Base-by-base conservation (phyloP, 2,113 vertebrate species). In the Sphaerodactylus townsendi region DNA sequence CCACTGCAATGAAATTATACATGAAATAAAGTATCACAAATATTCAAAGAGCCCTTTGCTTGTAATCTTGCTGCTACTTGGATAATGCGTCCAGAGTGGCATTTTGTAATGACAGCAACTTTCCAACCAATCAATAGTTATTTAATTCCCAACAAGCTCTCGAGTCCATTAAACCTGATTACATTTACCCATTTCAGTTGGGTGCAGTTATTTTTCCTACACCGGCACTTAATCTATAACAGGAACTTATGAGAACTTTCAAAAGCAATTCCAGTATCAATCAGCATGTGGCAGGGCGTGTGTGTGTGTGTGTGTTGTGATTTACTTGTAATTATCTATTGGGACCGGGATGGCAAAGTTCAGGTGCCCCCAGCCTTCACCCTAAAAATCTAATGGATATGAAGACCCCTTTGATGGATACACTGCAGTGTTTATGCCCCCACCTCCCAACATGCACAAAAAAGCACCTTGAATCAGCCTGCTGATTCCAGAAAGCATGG, bases 91-190 rank as follows among this genome's bases (percentile, higher is more conserved):
- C 95, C 95, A 97, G 96, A 96, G 95, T 97, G 96, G 97, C 97
- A 97, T 98, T 98, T 97, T 93, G 95, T 98, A 97, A 97, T 97
- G 97, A 98, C 97, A 97, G 96, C 96, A 97, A 97, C 96, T 97
- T 97, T 97, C 97, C 96, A 96, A 96, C 95, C 96, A 97, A 98
- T 98, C 97, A 95, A 98, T 98, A 97, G 97, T 98, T 97, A 98
- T 97, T 98, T 97, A 98, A 98, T 98, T 98, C 97, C 95, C 97
- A 97, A 97, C 97, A 97, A 97, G 97, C 97, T 97, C 97, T 95
- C 86, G 86, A 98, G 97, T 98, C 97, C 97, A 98, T 98, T 98
- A 98, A 98, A 97, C 96, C 97, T 97, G 97, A 98, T 98, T 98
- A 98, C 96, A 97, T 97, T 97, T 97, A 97, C 96, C 97, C 97